These are phyloP conservation scores for Phalacrocorax brasilianus DNA, from an alignment of 2,113 vertebrate species.

Conservation along the genomic window DNA sequence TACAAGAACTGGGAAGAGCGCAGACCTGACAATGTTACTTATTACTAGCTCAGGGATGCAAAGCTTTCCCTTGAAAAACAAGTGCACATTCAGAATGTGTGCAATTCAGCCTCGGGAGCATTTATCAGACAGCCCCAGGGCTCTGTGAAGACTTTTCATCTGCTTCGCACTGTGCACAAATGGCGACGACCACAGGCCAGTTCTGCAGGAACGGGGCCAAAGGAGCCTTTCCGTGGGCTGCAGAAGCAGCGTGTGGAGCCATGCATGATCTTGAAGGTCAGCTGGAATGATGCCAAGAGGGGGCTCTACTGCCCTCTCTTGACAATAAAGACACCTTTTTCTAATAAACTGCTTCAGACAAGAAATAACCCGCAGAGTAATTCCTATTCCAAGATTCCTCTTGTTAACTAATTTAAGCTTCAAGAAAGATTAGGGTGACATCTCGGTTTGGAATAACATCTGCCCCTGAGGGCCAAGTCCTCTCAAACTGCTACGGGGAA, in stretches of 20 bases:
- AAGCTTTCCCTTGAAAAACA: background rate
- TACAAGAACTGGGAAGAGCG: background rate
- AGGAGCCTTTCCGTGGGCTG: background rate
- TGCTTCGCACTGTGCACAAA: background rate
- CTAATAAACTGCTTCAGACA: background rate
- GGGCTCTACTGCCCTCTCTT: background rate
- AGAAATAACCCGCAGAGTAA: background rate
- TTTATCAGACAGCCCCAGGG: background rate
- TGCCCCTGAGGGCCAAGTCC: background rate
- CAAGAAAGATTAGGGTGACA: background rate
- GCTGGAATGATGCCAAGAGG: rapidly evolving
- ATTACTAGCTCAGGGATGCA: background rate
- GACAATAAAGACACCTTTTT: background rate
- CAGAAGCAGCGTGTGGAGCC: background rate
- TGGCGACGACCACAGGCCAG: background rate
- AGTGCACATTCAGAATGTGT: rapidly evolving
- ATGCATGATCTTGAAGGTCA: background rate
- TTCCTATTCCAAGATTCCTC: background rate
- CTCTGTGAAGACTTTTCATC: background rate
- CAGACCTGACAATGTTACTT: rapidly evolving
- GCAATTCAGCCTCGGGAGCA: background rate
- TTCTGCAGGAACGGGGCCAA: background rate
- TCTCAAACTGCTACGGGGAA: rapidly evolving
- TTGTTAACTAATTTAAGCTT: background rate
- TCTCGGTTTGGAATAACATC: background rate